Percentiles rank a stretch among this genome's conserved stretches.
These are phyloP conservation scores for Chascanopsetta lugubris DNA, from an alignment of 2,113 vertebrate species.

Conservation along the genomic window DNA sequence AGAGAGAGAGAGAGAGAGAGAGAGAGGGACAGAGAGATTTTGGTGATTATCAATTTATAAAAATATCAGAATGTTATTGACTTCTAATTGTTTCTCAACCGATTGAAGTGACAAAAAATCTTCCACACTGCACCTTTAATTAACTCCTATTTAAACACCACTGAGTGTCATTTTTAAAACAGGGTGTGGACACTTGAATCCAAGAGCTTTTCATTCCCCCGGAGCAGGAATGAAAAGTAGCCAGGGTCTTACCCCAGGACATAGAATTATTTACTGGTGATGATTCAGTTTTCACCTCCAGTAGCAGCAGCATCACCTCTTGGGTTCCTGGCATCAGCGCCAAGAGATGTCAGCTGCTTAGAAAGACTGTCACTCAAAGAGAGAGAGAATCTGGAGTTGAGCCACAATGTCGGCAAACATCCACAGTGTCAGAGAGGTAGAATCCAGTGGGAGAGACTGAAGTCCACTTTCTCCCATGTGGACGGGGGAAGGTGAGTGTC, in stretches of 20 bases:
- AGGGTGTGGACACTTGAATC: neutral
- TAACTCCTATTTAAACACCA: slow-evolving; percentile 32
- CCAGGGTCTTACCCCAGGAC: neutral
- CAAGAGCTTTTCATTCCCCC: slow-evolving; percentile 6
- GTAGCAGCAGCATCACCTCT: slow-evolving; percentile 12
- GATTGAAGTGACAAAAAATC: slow-evolving; percentile 24
- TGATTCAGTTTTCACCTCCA: slow-evolving; percentile 5
- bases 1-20: too few relatives aligned
- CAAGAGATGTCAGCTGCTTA: slow-evolving; percentile 9
- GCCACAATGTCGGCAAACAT: slow-evolving; percentile 8
- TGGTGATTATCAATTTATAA: too few relatives aligned
- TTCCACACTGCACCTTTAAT: too few relatives aligned
- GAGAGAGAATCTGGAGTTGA: slow-evolving; percentile 19
- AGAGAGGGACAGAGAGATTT: too few relatives aligned
- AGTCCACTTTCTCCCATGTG: neutral
- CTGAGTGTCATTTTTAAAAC: slow-evolving; percentile 15
- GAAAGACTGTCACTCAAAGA: neutral
- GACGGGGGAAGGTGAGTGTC: neutral
- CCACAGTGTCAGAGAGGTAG: neutral
- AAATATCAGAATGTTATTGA: too few relatives aligned
- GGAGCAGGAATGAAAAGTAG: slow-evolving; percentile 13
- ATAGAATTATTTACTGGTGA: neutral
- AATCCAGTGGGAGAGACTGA: neutral
- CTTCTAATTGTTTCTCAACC: too few relatives aligned
- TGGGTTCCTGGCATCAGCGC: slow-evolving; percentile 2